Base-by-base conservation (phyloP, 2,888 invertebrate genomes). In the Hofmannophila pseudospretella region DNA sequence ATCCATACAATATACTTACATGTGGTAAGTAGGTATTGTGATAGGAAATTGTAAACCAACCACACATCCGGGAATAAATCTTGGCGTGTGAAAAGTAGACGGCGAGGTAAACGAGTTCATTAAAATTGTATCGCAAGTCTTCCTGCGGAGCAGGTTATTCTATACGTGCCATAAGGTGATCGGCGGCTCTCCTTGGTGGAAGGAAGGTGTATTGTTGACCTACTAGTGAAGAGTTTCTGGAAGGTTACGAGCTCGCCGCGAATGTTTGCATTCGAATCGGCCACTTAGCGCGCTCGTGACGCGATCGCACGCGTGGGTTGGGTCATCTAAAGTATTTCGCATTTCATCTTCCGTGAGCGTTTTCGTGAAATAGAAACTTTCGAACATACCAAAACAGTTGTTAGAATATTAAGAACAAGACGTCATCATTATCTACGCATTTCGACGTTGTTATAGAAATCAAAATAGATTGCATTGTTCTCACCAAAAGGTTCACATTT, bases 51-150 rank as follows among this genome's bases (percentile, higher is more conserved):
- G 27, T 27, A 11, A 3, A 27, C 11, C 2, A 27, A 27, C 27
- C 11, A 7, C 19, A 30, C 30, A 29, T 38, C 29, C 38, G 38
- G 38, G 23, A 32, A 13, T 28, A 20, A 38, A 29, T 33, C 38
- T 38, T 9, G 16, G 4, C 34, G 16, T 33, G 29, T 38, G 38
- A 33, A 38, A 32, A 38, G 32, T 28, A 13, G 25, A 13, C 14
- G 33, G 19, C 29, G 28, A 38, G 33, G 32, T 33, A 38, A 38
- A 38, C 38, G 11, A 8, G 32, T 33, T 38, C 33, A 38, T 38
- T 38, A 38, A 23, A 33, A 38, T 29, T 10, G 32, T 16, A 28
- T 32, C 27, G 27, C 19, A 25, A 27, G 20, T 14, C 28, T 28
- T 32, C 37, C 28, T 33, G 8, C 28, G 14, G 3, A 16, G 29